These are phyloP conservation scores for Scytalopus superciliaris DNA, from an alignment of 2,113 vertebrate genomes.

Conservation along the genomic window DNA sequence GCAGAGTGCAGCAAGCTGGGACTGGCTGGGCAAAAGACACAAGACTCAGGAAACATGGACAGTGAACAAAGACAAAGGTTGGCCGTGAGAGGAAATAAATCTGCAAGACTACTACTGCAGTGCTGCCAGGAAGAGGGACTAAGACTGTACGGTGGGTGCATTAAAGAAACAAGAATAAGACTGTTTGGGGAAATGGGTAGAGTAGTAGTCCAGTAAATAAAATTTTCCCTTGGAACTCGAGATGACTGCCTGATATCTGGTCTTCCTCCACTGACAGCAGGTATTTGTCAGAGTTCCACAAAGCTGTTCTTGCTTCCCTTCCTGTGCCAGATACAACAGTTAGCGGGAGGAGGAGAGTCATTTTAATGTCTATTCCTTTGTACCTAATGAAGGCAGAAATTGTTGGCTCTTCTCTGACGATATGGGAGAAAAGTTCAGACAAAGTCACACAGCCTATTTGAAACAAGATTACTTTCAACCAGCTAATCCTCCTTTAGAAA, in stretches of 20 bases:
- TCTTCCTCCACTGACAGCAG: constrained; percentile 5
- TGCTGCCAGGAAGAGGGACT: constrained; percentile 1
- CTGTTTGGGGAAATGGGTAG: background rate
- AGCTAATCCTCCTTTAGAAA: background rate
- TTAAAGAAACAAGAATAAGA: background rate
- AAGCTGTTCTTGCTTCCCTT: background rate
- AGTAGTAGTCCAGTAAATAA: background rate
- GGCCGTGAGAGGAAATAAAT: background rate
- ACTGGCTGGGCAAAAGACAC: background rate
- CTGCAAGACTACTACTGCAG: background rate
- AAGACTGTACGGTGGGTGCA: background rate
- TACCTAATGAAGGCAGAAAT: constrained; percentile 11
- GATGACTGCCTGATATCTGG: background rate
- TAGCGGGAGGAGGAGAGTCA: background rate
- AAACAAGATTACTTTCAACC: background rate
- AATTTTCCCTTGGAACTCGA: background rate
- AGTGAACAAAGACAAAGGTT: constrained; percentile 4
- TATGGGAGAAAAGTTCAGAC: background rate
- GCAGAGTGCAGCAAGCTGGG: accelerated
- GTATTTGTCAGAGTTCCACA: background rate
- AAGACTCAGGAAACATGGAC: background rate
- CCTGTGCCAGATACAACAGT: background rate
- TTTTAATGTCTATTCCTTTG: background rate
- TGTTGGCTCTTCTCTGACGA: background rate
- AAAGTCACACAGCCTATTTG: background rate